Base-by-base conservation (phyloP, 2,113 vertebrate species). In the Ariopsis seemanni region DNA sequence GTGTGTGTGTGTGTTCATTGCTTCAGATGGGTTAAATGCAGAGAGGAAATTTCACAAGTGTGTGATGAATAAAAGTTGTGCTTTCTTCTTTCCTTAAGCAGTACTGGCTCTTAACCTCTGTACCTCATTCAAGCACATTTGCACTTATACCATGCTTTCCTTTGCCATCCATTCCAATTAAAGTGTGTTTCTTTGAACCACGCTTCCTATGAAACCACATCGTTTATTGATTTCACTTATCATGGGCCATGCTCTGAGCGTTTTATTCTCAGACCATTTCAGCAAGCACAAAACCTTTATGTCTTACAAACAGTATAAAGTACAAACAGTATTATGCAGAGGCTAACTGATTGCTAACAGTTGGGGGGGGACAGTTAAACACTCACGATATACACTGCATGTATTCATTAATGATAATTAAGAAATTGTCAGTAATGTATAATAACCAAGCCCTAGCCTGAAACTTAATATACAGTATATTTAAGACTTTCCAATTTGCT, bases 161-260 rank as follows among this genome's bases (percentile, higher is more conserved):
- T 83, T 22, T 30, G 55, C 71, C n/a, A 53, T 86, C 55, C 27
- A 57, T 55, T 86, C 30, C 83, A 80, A 34, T 27, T 86, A 60
- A 82, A 67, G 72, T 17, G 14, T 25, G 20, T 53, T 88, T 83
- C 34, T 60, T 83, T 34, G 74, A 22, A 57, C 53, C 55, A 60
- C 15, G 5, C 71, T 84, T 84, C 69, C 84, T 57, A 30, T 83
- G 62, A 83, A 55, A 27, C 84, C 85, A 72, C 74, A 84, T 80
- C 60, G 83, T 78, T 85, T 86, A 88, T 90, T 86, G 89, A 88
- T 86, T 80, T 52, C 65, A 8, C 78, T 15, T 71, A 48, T 42
- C 53, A 18, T n/a, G 8, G 30, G 60, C 65, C 22, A 2, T 85
- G 58, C 27, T 6, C 52, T 1, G 42, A 58, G 25, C 8, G 67